These are phyloP conservation scores for Solea solea DNA, from an alignment of 2,113 vertebrate species.

Conservation along the genomic window DNA sequence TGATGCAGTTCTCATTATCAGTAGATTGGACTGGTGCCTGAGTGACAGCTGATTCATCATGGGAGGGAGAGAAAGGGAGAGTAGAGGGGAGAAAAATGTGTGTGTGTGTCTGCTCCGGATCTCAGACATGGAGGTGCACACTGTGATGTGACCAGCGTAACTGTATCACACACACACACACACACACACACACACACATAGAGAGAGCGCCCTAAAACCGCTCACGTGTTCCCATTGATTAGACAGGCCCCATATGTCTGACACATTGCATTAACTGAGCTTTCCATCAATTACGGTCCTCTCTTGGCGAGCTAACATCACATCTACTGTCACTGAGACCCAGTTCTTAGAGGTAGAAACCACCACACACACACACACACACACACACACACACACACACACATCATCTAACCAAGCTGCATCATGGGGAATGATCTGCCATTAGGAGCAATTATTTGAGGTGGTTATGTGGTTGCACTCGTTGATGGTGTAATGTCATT, in stretches of 20 bases:
- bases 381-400: conserved; percentile 6
- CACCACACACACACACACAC: conserved; percentile 6
- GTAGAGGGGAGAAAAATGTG: conserved; percentile 75
- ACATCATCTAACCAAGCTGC: conserved; percentile 24
- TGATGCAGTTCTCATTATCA: conserved; percentile 95
- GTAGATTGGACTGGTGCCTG: conserved; percentile 92
- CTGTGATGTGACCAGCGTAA: conserved; percentile 49
- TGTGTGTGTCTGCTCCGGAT: conserved; percentile 63
- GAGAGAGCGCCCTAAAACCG: conserved; percentile 19
- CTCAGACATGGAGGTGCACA: conserved; percentile 28
- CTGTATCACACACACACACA: conserved; percentile 29
- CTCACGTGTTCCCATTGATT: conserved; percentile 67
- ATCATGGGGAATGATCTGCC: conserved; percentile 29
- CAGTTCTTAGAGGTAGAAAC: conserved; percentile 49
- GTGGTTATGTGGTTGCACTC: conserved; percentile 28
- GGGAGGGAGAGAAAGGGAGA: conserved; percentile 83
- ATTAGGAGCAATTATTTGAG: conserved; percentile 44
- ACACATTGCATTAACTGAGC: conserved; percentile 68
- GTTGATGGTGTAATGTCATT: conserved; percentile 21
- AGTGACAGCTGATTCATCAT: conserved; percentile 95
- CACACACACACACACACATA: conserved; percentile 22
- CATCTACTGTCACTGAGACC: conserved; percentile 65
- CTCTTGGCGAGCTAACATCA: conserved; percentile 49
- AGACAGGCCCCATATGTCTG: conserved; percentile 74
- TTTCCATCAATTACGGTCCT: conserved; percentile 74